phyloP scores from a whole-genome alignment of 2,888 invertebrate species.

The Acleris literana region DNA sequence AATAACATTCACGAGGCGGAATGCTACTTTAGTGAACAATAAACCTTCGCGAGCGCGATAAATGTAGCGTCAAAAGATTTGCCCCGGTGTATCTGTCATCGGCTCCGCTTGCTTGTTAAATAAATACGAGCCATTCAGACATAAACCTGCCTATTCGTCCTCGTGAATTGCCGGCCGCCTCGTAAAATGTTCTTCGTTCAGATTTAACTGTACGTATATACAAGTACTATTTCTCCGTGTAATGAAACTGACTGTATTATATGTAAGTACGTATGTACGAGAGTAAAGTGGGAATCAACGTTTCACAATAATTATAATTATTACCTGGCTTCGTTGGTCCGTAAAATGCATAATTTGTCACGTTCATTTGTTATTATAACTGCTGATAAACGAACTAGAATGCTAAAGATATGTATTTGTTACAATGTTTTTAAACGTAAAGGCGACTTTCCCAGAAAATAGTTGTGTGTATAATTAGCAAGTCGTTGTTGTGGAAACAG shows the following conservation, averaged over 20 bases:
- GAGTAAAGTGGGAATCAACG: too few relatives aligned
- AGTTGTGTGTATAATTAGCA: slow-evolving; percentile 28
- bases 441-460: slow-evolving; percentile 1
- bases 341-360: slow-evolving; percentile 4
- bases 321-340: too few relatives aligned
- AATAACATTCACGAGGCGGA: neutral
- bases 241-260: slow-evolving; percentile 2
- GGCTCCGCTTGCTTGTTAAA: slow-evolving; percentile 55
- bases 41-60: slow-evolving; percentile 50
- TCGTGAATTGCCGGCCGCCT: slow-evolving; percentile 44
- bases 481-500: slow-evolving; percentile 46
- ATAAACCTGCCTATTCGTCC: slow-evolving; percentile 57
- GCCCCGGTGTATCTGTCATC: slow-evolving; percentile 58
- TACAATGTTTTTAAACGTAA: neutral
- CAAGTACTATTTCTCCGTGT: slow-evolving; percentile 6
- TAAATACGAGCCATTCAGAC: slow-evolving; percentile 56
- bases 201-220: slow-evolving; percentile 28
- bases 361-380: slow-evolving; percentile 8
- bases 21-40: slow-evolving; percentile 16
- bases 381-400: slow-evolving; percentile 5
- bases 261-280: too few relatives aligned
- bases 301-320: too few relatives aligned
- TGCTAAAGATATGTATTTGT: slow-evolving; percentile 16
- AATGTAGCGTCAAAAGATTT: slow-evolving; percentile 61
- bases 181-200: slow-evolving; percentile 40